These are phyloP conservation scores for Eristalinus aeneus DNA, from an alignment of 2,888 invertebrate genomes.

Conservation along the genomic window DNA sequence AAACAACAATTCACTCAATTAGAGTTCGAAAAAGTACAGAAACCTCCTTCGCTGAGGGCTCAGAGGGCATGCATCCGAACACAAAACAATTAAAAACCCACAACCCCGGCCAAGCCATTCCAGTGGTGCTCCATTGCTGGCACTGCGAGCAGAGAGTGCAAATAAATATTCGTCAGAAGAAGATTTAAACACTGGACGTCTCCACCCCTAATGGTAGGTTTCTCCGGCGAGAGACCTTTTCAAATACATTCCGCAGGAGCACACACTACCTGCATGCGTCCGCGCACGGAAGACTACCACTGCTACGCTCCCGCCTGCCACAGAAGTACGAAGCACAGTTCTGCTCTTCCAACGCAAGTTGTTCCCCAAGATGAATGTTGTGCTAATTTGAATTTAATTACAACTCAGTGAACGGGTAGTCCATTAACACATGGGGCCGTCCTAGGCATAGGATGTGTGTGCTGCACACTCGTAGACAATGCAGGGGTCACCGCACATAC, in stretches of 20 bases:
- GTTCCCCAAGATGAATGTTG: constrained; percentile 74
- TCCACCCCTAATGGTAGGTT: constrained; percentile 72
- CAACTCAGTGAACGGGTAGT: constrained; percentile 74
- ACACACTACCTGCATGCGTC: constrained; percentile 29
- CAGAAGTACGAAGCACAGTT: constrained; percentile 28
- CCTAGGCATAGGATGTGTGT: constrained; percentile 67
- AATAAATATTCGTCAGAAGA: constrained; percentile 71
- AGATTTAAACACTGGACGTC: constrained; percentile 70
- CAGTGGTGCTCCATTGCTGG: constrained; percentile 9
- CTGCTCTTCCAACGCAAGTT: constrained; percentile 37
- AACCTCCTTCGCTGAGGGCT: constrained; percentile 63
- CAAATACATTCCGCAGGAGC: constrained; percentile 54
- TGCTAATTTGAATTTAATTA: constrained; percentile 80
- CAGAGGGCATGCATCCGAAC: constrained; percentile 66
- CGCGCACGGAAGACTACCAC: constrained; percentile 14
- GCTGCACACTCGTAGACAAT: constrained; percentile 30
- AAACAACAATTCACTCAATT: constrained; percentile 70
- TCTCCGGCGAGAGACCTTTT: constrained; percentile 53
- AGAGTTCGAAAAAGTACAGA: constrained; percentile 66
- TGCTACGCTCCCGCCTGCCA: constrained; percentile 15
- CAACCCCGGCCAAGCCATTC: constrained; percentile 49
- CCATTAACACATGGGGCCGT: constrained; percentile 75
- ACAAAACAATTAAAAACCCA: constrained; percentile 70
- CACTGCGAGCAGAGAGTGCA: constrained; percentile 56
- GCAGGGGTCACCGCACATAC: constrained; percentile 38